phyloP scores from a whole-genome alignment of 2,797 vertebrate genomes.

The Falco peregrinus region DNA sequence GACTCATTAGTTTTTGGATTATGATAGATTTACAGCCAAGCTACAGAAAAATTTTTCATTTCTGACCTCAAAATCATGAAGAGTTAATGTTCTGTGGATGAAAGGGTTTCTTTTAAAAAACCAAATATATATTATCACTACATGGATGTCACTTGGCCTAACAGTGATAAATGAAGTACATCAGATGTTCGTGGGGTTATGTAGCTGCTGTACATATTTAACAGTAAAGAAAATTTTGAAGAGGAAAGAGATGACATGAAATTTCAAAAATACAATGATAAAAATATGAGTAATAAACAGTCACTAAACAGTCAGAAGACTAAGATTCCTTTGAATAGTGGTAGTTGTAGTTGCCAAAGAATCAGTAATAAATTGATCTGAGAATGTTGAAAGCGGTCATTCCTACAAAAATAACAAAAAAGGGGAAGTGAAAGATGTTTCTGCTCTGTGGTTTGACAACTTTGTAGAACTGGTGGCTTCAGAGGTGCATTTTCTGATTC shows the following conservation, averaged over 20 bases:
- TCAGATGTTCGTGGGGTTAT: background rate
- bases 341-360: background rate
- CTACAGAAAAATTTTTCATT: background rate
- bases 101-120: background rate
- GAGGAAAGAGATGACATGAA: background rate
- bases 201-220: background rate
- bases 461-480: background rate
- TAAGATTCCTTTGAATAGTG: background rate
- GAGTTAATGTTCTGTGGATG: background rate
- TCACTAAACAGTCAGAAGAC: background rate
- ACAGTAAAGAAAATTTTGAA: background rate
- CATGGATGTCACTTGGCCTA: background rate
- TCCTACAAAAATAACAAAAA: background rate
- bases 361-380: background rate
- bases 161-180: background rate
- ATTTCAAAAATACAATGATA: background rate
- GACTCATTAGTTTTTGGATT: background rate
- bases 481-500: background rate
- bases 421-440: background rate
- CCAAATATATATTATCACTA: background rate
- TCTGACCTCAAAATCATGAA: background rate
- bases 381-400: background rate
- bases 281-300: background rate
- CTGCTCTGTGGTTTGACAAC: background rate
- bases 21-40: background rate